These are phyloP conservation scores for Heliangelus exortis DNA, from an alignment of 2,797 vertebrate species.

Conservation along the genomic window DNA sequence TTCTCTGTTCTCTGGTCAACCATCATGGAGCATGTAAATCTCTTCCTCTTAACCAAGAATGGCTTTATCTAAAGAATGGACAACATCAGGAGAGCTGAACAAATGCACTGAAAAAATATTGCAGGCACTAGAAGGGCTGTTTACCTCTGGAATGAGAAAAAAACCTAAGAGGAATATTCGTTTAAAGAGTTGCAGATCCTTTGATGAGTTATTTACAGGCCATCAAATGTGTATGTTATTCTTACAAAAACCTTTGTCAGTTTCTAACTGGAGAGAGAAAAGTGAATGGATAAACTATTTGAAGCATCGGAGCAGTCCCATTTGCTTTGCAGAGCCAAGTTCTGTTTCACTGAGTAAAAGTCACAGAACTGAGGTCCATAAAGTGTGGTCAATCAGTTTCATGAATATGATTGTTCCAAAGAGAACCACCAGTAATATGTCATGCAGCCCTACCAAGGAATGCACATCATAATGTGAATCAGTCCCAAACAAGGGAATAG, in stretches of 20 bases:
- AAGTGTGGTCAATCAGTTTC: background rate
- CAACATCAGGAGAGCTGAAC: background rate
- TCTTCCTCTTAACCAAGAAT: background rate
- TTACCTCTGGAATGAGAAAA: background rate
- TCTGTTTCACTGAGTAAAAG: background rate
- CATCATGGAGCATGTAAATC: background rate
- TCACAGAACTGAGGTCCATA: background rate
- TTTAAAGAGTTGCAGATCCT: background rate
- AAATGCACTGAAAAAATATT: background rate
- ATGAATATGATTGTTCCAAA: background rate
- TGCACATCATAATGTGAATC: background rate
- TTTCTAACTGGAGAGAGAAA: background rate
- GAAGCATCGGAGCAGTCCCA: background rate
- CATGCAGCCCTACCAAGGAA: background rate
- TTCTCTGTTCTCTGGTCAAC: fast-evolving
- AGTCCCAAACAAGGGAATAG: background rate
- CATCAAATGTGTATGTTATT: background rate
- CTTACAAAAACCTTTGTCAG: fast-evolving
- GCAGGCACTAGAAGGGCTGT: background rate
- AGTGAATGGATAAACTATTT: background rate
- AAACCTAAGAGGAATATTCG: background rate
- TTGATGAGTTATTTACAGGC: background rate
- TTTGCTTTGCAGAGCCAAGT: background rate
- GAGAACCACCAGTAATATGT: background rate
- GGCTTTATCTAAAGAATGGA: background rate